phyloP scores from a whole-genome alignment of 92 coral and sea anemone genomes.

The Umimayanthus chanpuru region DNA sequence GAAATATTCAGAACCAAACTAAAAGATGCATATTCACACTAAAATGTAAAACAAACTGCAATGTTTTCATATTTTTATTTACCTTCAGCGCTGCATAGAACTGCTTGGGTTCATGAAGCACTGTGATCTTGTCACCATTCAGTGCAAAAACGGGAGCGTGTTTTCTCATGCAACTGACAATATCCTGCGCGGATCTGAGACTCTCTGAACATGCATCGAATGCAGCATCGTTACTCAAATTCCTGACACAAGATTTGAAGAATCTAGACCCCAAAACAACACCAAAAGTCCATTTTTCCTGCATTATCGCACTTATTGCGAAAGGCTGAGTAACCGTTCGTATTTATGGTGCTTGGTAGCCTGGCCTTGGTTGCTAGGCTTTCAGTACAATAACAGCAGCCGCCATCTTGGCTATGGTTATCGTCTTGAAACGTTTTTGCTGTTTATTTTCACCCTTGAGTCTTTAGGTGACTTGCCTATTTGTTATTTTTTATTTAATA shows the following conservation, averaged over 20 bases:
- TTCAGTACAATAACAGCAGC: no score
- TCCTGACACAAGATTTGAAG: conserved; percentile 51
- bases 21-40: neutral
- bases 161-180: conserved; percentile 79
- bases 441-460: no score
- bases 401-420: no score
- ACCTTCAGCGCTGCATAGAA: conserved; percentile 86
- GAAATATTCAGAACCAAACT: neutral
- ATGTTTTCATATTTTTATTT: neutral
- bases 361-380: no score
- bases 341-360: no score
- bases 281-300: conserved; percentile 51
- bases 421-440: no score
- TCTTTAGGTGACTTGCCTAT: no score
- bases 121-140: conserved; percentile 76
- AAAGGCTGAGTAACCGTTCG: no score
- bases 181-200: conserved; percentile 47
- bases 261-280: conserved; percentile 64
- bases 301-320: conserved; percentile 30
- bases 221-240: conserved; percentile 44
- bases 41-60: neutral
- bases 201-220: conserved; percentile 12
- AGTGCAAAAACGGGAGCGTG: conserved; percentile 81
- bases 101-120: conserved; percentile 77
- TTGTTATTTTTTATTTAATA: no score